These are phyloP conservation scores for Neodontobutis hainanensis DNA, from an alignment of 2,113 vertebrate genomes.

Conservation along the genomic window DNA sequence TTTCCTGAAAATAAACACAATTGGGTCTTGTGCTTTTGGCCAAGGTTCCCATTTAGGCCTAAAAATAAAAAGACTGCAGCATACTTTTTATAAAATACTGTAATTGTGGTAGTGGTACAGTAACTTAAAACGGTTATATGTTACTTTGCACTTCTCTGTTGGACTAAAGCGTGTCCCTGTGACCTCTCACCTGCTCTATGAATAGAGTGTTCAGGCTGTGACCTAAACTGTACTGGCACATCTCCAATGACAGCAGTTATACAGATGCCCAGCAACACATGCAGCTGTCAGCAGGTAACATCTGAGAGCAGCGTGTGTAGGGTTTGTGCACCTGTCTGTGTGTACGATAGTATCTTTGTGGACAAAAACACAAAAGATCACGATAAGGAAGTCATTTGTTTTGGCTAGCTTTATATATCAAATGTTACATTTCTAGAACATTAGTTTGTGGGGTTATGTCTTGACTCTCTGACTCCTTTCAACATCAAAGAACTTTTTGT, in stretches of 20 bases:
- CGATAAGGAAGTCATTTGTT: too few relatives aligned
- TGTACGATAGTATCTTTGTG: neutral
- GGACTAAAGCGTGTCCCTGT: conserved; percentile 15
- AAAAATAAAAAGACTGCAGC: neutral
- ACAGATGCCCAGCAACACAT: conserved; percentile 43
- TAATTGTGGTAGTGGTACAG: neutral
- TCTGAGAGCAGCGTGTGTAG: neutral
- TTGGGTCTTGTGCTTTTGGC: neutral
- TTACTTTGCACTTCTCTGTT: neutral
- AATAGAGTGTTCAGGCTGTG: conserved; percentile 22
- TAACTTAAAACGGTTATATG: neutral
- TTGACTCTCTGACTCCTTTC: too few relatives aligned
- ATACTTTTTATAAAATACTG: too few relatives aligned
- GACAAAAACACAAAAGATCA: neutral
- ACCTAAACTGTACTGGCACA: conserved; percentile 36
- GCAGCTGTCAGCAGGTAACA: conserved; percentile 25
- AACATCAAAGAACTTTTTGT: too few relatives aligned
- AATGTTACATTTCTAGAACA: too few relatives aligned
- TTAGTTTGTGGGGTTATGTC: too few relatives aligned
- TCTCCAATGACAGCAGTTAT: conserved; percentile 33
- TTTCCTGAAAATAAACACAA: neutral
- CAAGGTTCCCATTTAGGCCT: neutral
- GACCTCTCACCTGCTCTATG: conserved; percentile 44
- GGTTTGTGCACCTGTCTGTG: neutral
- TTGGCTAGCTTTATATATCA: too few relatives aligned